Percentiles rank a stretch among this genome's conserved stretches.
These are phyloP conservation scores for Arizona elegans DNA, from an alignment of 2,113 vertebrate species.

Conservation along the genomic window DNA sequence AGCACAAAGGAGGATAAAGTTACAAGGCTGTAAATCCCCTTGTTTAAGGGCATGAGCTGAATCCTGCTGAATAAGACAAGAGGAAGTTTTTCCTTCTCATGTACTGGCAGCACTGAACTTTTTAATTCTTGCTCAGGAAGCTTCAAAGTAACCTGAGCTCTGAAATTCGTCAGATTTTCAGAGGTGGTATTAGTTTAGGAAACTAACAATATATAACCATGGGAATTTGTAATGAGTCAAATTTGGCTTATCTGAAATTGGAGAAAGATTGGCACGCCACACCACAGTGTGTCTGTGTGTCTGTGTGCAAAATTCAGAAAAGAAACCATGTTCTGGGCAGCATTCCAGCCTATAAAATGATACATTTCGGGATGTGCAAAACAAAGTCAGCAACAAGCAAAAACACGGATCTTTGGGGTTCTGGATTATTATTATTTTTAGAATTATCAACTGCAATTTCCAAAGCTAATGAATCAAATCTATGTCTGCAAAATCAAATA, in stretches of 20 bases:
- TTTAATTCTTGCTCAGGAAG: not conserved
- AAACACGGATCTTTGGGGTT: not conserved
- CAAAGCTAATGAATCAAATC: not conserved
- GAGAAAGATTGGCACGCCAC: not conserved
- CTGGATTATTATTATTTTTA: not conserved
- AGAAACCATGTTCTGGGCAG: not conserved
- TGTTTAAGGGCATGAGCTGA: conserved; percentile 22
- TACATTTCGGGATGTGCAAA: not conserved
- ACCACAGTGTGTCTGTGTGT: not conserved
- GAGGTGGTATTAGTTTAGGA: not conserved
- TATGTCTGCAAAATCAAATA: not conserved
- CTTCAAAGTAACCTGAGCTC: not conserved
- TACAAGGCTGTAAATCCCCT: conserved; percentile 7
- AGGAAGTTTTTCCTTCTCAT: conserved; percentile 8
- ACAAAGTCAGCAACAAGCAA: not conserved
- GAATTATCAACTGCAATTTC: not conserved
- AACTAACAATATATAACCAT: not conserved
- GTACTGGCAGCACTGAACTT: not conserved
- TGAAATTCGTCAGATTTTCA: not conserved
- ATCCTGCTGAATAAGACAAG: not conserved
- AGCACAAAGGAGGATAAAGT: conserved; percentile 37
- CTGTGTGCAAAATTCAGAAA: not conserved
- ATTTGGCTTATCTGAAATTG: not conserved
- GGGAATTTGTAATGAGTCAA: not conserved
- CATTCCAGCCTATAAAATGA: not conserved